Conservation (phyloP, 2,797 vertebrate genomes). For the Pogoniulus pusillus region DNA sequence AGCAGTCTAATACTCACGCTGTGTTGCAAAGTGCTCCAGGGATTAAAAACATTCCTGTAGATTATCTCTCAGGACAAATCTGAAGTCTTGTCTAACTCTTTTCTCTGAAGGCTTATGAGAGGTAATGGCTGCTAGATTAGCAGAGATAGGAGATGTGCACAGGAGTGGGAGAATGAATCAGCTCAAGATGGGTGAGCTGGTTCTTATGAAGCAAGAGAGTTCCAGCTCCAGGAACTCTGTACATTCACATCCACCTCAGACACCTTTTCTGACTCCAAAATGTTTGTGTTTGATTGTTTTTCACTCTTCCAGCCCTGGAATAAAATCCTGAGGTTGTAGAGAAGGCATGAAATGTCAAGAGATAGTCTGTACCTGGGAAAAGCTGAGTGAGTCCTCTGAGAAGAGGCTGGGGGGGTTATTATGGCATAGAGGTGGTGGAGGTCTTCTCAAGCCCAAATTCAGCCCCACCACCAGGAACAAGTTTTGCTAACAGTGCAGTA, state of each 20-base stretch:
- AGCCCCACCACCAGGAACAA: neutral
- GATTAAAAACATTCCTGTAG: neutral
- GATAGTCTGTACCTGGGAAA: neutral
- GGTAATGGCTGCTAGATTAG: neutral
- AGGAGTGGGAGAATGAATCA: slow-evolving; percentile 38
- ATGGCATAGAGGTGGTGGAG: neutral
- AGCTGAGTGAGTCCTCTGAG: neutral
- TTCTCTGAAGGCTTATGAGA: slow-evolving; percentile 21
- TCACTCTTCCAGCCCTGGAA: neutral
- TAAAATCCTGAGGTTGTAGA: neutral
- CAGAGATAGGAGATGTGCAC: neutral
- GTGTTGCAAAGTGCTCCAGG: slow-evolving; percentile 29
- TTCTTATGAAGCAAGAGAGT: slow-evolving; percentile 21
- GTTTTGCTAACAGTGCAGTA: neutral
- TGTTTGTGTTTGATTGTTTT: neutral
- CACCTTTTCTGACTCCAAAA: neutral
- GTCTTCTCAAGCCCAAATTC: neutral
- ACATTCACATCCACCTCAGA: neutral
- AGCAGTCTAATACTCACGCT: neutral
- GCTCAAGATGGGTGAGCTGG: neutral
- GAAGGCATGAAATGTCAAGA: neutral
- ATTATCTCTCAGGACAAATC: neutral
- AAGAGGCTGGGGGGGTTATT: neutral
- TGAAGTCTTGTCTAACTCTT: neutral
- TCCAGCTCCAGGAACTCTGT: neutral